Conservation (phyloP, 2,113 vertebrate genomes). For the Prinia subflava region DNA sequence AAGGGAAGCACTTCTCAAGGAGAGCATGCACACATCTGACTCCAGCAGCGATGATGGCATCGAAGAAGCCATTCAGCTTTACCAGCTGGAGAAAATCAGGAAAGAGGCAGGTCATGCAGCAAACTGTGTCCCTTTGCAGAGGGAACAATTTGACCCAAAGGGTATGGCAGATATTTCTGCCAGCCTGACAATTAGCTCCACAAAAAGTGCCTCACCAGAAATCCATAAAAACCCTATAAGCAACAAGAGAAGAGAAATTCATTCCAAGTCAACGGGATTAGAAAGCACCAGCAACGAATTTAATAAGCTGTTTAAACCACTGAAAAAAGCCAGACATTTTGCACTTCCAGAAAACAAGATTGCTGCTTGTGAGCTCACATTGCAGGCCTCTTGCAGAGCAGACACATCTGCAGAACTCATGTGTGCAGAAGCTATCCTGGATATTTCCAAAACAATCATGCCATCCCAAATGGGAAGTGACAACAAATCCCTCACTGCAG, state of each 20-base stretch:
- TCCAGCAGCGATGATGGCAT: conserved; percentile 92
- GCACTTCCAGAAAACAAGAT: neutral
- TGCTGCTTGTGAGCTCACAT: neutral
- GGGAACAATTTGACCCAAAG: conserved; percentile 28
- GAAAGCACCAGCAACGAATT: neutral
- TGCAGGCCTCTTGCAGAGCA: conserved; percentile 66
- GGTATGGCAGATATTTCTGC: neutral
- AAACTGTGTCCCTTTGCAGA: conserved; percentile 28
- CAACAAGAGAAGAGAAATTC: conserved; percentile 68
- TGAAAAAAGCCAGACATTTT: conserved; percentile 35
- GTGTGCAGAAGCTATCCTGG: conserved; percentile 95
- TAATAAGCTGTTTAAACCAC: conserved; percentile 22
- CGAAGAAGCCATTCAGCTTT: conserved; percentile 89
- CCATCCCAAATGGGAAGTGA: conserved; percentile 71
- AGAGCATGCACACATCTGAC: conserved; percentile 42
- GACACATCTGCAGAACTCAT: conserved; percentile 90
- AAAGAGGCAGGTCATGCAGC: conserved; percentile 43
- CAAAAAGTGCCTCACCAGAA: conserved; percentile 65
- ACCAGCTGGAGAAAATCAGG: conserved; percentile 86
- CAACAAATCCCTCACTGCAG: neutral
- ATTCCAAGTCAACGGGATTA: conserved; percentile 28
- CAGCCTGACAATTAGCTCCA: conserved; percentile 6
- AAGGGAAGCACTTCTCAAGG: rapidly evolving
- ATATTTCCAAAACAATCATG: conserved; percentile 94
- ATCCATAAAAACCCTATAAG: conserved; percentile 30